Evolutionary conservation across 2,113 vertebrate genomes (phyloP).

Genomic region (Elgaria multicarinata): DNA sequence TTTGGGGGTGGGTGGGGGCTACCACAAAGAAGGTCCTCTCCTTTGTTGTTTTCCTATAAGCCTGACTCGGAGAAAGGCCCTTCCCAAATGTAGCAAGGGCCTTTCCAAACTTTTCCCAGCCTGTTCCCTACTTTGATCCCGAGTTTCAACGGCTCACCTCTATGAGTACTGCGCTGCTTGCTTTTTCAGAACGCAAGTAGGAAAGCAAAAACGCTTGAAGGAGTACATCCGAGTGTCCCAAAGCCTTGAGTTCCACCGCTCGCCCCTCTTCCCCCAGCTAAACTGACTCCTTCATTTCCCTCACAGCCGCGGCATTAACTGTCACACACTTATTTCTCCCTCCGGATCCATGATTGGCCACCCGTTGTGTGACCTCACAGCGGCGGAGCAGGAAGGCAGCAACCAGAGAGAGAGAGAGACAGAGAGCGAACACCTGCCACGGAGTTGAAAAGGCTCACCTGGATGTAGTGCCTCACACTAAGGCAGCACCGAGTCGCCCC

Average conservation of each 20-base stretch:
- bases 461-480: neutral
- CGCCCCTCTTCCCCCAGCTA: too few species aligned
- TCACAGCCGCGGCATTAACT: rapidly evolving
- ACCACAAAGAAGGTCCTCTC: too few species aligned
- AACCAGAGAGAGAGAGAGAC: too few species aligned
- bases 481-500: neutral
- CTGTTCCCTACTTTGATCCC: too few species aligned
- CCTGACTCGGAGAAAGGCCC: too few species aligned
- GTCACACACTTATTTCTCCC: neutral
- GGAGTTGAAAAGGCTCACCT: neutral
- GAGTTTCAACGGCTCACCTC: too few species aligned
- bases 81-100: too few species aligned
- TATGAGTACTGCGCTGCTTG: neutral
- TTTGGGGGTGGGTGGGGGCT: too few species aligned
- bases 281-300: neutral
- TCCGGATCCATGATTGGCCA: neutral
- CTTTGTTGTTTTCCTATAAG: too few species aligned
- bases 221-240: neutral
- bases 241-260: neutral
- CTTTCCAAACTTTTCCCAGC: too few species aligned
- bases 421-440: too few species aligned
- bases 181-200: neutral
- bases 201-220: neutral
- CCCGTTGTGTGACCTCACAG: neutral
- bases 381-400: neutral